Evolutionary conservation across 2,888 invertebrate genomes (phyloP).

Genomic region (Heliconius hortense): DNA sequence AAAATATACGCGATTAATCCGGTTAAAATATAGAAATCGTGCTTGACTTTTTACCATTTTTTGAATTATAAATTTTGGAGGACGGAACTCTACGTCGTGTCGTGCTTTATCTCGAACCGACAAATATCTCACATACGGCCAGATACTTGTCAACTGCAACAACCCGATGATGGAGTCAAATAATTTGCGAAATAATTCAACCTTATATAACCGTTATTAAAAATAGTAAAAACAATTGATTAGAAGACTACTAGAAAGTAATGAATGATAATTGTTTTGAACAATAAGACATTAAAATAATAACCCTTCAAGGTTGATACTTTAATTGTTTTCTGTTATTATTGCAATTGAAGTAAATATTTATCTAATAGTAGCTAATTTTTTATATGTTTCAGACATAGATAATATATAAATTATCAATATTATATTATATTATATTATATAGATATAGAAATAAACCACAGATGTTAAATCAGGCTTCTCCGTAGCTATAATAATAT

Average conservation of each 20-base stretch:
- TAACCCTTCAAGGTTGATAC: constrained; percentile 20
- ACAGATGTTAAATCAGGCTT: too few species aligned
- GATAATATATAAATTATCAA: background rate
- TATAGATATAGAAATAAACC: background rate
- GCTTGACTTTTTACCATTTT: too few species aligned
- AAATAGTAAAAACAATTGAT: background rate
- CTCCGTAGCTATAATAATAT: too few species aligned
- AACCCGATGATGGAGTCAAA: background rate
- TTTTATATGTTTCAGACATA: background rate
- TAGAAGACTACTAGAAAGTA: constrained; percentile 15
- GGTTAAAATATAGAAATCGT: too few species aligned
- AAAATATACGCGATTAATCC: too few species aligned
- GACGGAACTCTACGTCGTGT: too few species aligned
- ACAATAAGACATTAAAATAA: constrained; percentile 28
- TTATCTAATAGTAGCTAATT: background rate
- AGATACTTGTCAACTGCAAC: background rate
- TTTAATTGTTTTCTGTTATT: constrained; percentile 5
- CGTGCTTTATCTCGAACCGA: too few species aligned
- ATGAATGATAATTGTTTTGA: constrained; percentile 19
- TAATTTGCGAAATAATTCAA: background rate
- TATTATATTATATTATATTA: background rate
- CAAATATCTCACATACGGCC: too few species aligned
- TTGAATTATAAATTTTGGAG: too few species aligned
- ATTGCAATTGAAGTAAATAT: constrained; percentile 1
- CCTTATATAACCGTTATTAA: background rate